Base-by-base conservation (phyloP, 2,113 vertebrate species). In the Cairina moschata region DNA sequence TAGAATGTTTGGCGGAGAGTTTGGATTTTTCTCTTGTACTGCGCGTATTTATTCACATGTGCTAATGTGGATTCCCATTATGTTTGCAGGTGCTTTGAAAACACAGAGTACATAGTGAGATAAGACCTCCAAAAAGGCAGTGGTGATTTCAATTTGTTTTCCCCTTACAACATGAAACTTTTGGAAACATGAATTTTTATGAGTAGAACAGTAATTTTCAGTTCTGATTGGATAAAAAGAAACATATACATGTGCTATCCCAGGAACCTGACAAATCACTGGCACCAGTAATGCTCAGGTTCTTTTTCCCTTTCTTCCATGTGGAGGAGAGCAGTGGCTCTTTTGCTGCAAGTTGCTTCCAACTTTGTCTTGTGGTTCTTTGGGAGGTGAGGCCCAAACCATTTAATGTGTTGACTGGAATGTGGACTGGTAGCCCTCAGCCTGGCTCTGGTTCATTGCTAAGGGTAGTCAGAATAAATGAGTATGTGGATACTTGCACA, bases 101-200 rank as follows among this genome's bases (percentile, higher is more conserved):
- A 62, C 6, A 34, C n/a, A 88, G 71, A 76, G 26, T 36, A 11
- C 2, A 1, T 55, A 0, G 0, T 71, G 48, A 80, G 60, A 63
- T 77, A n/a, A 73, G 66, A 31, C 5, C 21, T 85, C 28, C 46
- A n/a, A 78, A 84, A 84, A 81, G 25, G 9, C 62, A 16, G 13
- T 83, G 76, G 38, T 81, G n/a, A 23, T 72, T 87, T 93, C 56
- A 54, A 1, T 83, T 90, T 94, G 42, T 86, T 94, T 94, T 93
- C 8, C 9, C 82, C 60, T 58, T 86, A 26, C 65, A 75, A 36
- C 29, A 12, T 26, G 48, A 72, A 95, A 62, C 5, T 90, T 86
- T 28, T 17, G 36, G 26, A 16, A 21, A 81, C 36, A 65, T 66
- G 46, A 54, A 8, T 67, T 84, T 93, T 90, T 71, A 71, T 68